Evolutionary conservation across 1,140 invertebrate species (phyloP).

Genomic region (Lerema accius): DNA sequence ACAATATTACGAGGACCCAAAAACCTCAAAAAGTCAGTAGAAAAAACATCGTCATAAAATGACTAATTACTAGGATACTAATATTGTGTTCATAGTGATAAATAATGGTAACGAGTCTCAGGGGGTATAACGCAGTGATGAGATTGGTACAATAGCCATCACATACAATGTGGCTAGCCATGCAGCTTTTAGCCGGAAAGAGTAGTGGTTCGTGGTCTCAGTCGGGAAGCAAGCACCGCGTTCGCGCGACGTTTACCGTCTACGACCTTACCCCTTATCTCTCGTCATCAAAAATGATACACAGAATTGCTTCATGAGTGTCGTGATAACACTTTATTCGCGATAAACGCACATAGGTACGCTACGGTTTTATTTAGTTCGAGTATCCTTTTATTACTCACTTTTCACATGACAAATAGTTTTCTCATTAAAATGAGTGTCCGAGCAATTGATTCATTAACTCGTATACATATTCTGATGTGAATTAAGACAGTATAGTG

Average conservation of each 20-base stretch:
- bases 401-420: constrained; percentile 32
- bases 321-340: constrained; percentile 58
- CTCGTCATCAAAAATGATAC: constrained; percentile 76
- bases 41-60: no score
- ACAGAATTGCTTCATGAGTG: constrained; percentile 69
- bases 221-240: constrained; percentile 46
- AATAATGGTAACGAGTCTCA: background rate
- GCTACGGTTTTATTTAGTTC: constrained; percentile 42
- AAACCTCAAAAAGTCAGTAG: no score
- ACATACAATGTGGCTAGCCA: constrained; percentile 13
- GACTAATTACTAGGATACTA: background rate
- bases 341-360: constrained; percentile 56
- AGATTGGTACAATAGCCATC: no score
- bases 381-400: constrained; percentile 40
- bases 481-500: constrained; percentile 10
- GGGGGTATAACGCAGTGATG: background rate
- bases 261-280: constrained; percentile 56
- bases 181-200: constrained; percentile 3
- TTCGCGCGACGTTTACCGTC: constrained; percentile 43
- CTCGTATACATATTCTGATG: constrained; percentile 5
- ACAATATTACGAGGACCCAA: no score
- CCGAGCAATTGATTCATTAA: constrained; percentile 16
- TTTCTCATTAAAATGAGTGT: constrained; percentile 15
- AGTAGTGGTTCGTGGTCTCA: no score
- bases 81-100: constrained; percentile 2